phyloP scores from a whole-genome alignment of 2,113 vertebrate species.

The Centropus unirufus region DNA sequence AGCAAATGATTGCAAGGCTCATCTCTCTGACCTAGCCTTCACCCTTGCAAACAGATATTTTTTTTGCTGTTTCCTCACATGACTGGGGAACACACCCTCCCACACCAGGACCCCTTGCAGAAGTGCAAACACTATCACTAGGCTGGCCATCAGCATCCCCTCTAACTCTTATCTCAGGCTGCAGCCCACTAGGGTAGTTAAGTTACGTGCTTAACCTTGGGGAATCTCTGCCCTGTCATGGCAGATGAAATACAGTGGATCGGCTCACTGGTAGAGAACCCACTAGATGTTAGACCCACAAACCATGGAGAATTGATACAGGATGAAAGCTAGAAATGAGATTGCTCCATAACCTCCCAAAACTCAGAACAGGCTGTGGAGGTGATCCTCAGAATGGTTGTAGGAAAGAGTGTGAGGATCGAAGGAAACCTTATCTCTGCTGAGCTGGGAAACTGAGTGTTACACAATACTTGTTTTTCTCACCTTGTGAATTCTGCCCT shows the following conservation, averaged over 20 bases:
- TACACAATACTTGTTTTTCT: slow-evolving; percentile 38
- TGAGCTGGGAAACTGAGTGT: not conserved
- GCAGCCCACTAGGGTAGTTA: not conserved
- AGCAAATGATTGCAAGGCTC: not conserved
- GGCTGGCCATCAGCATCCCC: not conserved
- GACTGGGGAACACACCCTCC: slow-evolving; percentile 2
- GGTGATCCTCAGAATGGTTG: not conserved
- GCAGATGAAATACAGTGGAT: not conserved
- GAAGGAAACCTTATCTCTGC: slow-evolving; percentile 9
- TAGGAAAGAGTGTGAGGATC: not conserved
- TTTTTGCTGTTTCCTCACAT: slow-evolving; percentile 24
- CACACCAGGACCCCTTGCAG: not conserved
- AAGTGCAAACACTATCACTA: slow-evolving; percentile 1
- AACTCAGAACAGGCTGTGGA: not conserved
- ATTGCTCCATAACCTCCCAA: not conserved
- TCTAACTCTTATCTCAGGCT: slow-evolving; percentile 23
- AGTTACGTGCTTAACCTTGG: not conserved
- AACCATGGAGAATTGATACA: not conserved
- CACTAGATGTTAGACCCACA: not conserved
- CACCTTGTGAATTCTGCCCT: slow-evolving; percentile 24
- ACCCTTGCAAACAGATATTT: slow-evolving; percentile 17
- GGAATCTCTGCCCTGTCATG: not conserved
- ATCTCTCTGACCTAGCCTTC: slow-evolving; percentile 17
- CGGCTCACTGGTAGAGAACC: not conserved
- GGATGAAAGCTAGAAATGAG: not conserved